These are phyloP conservation scores for Eupleurogrammus muticus DNA, from an alignment of 2,797 vertebrate species.

Conservation along the genomic window DNA sequence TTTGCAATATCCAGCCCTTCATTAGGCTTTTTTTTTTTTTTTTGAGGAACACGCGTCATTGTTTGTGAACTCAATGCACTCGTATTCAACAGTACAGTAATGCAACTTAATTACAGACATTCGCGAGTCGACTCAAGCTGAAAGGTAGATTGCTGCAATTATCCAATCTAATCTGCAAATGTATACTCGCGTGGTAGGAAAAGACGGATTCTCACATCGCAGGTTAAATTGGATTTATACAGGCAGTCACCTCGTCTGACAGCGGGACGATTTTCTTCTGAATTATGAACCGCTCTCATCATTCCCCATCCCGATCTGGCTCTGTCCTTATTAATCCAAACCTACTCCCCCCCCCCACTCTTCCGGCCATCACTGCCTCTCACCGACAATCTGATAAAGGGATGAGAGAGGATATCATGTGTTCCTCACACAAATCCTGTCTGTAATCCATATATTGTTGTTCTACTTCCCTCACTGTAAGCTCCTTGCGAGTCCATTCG, in stretches of 20 bases:
- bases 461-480: slow-evolving; percentile 79
- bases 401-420: slow-evolving; percentile 84
- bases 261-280: slow-evolving; percentile 52
- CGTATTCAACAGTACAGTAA: slow-evolving; percentile 23
- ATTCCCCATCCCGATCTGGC: slow-evolving; percentile 55
- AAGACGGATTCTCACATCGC: slow-evolving; percentile 25
- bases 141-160: slow-evolving; percentile 44
- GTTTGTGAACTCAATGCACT: slow-evolving; percentile 29
- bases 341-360: slow-evolving; percentile 48
- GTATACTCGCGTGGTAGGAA: slow-evolving; percentile 25
- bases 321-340: slow-evolving; percentile 73
- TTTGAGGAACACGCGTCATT: slow-evolving; percentile 18
- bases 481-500: slow-evolving; percentile 74
- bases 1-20: slow-evolving; percentile 16
- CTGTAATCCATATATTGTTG: slow-evolving; percentile 84
- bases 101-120: slow-evolving; percentile 31
- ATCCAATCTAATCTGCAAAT: slow-evolving; percentile 44
- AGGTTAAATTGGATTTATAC: slow-evolving; percentile 32
- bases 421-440: slow-evolving; percentile 84
- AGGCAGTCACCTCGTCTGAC: slow-evolving; percentile 34
- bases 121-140: slow-evolving; percentile 16
- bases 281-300: slow-evolving; percentile 54
- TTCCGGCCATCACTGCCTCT: slow-evolving; percentile 58
- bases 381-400: slow-evolving; percentile 82
- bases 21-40: background rate